Conservation (phyloP, 2,113 vertebrate species). For the Cromileptes altivelis region DNA sequence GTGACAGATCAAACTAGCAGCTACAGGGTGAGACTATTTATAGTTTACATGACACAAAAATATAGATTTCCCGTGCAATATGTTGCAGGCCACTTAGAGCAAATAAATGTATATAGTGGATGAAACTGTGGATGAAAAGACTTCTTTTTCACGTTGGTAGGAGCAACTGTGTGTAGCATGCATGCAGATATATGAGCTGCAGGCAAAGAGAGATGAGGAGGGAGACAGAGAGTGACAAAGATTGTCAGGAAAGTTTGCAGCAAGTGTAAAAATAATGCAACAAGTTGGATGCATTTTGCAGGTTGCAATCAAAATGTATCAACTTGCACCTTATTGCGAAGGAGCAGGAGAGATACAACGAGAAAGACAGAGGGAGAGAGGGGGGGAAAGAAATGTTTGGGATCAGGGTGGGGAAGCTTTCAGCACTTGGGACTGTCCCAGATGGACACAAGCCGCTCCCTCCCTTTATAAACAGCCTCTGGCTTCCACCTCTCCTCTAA, state of each 20-base stretch:
- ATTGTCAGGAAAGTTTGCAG: neutral
- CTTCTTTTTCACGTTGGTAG: neutral
- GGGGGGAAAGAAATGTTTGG: constrained; percentile 64
- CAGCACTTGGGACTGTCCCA: constrained; percentile 81
- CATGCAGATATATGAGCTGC: neutral
- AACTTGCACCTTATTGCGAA: constrained; percentile 44
- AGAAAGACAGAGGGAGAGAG: constrained; percentile 29
- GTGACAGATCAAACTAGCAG: neutral
- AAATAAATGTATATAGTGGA: neutral
- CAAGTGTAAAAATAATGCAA: constrained; percentile 11
- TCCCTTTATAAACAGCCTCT: constrained; percentile 79
- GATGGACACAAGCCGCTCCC: constrained; percentile 80
- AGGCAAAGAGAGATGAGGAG: neutral
- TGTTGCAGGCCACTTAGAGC: neutral
- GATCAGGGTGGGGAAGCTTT: constrained; percentile 81
- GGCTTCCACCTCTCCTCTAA: constrained; percentile 30
- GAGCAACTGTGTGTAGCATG: constrained; percentile 5
- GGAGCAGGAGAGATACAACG: constrained; percentile 13
- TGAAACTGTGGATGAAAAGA: neutral
- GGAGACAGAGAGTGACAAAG: too few relatives aligned
- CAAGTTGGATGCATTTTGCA: constrained; percentile 38
- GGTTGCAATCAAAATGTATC: constrained; percentile 17
- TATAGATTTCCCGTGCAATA: neutral
- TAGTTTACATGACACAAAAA: neutral
- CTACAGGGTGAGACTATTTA: neutral